Conservation (phyloP, 2,113 vertebrate species). For the Plotosus lineatus region DNA sequence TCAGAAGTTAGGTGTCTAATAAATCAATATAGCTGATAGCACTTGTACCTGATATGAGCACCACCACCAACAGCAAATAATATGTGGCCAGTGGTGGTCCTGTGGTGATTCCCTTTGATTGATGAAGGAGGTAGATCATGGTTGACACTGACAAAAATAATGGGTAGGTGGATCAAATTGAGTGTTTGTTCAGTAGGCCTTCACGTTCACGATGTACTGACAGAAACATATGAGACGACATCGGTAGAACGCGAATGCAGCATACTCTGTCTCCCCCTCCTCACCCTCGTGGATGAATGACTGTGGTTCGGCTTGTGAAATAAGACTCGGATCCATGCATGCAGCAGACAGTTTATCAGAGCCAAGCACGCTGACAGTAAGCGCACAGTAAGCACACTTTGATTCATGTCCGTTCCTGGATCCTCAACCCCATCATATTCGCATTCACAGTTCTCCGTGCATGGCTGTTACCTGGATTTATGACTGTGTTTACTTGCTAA, state of each 20-base stretch:
- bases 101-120: background rate
- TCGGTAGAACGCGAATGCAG: background rate
- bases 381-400: conserved; percentile 36
- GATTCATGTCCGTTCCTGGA: conserved; percentile 31
- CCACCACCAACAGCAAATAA: background rate
- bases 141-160: background rate
- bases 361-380: conserved; percentile 26
- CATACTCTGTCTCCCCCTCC: background rate
- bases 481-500: conserved; percentile 6
- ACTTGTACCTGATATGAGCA: background rate
- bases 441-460: conserved; percentile 3
- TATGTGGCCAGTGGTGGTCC: background rate
- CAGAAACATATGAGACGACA: background rate
- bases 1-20: background rate
- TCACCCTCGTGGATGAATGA: conserved; percentile 22
- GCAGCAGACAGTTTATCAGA: conserved; percentile 28
- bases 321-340: conserved; percentile 4
- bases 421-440: conserved; percentile 19
- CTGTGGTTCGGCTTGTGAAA: conserved; percentile 20
- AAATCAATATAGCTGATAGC: background rate
- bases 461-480: conserved; percentile 26
- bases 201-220: background rate
- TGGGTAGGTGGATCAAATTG: background rate
- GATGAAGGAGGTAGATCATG: background rate
- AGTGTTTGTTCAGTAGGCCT: background rate